Percentiles rank a stretch among this genome's conserved stretches.
These are phyloP conservation scores for Leptosomus discolor DNA, from an alignment of 2,113 vertebrate species.

Conservation along the genomic window DNA sequence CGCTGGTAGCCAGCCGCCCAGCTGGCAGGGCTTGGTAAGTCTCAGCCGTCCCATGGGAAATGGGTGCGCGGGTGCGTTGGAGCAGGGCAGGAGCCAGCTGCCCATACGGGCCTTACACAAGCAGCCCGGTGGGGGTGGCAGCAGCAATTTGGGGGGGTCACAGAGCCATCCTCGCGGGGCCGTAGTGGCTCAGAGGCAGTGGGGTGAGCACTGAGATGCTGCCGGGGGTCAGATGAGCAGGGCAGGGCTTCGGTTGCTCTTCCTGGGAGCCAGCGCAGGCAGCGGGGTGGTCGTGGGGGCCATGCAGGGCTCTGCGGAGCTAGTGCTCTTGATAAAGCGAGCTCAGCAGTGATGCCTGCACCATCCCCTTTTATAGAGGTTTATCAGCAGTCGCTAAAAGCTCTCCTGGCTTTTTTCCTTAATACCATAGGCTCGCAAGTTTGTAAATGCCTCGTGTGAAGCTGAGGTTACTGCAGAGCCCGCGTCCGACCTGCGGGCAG, in stretches of 20 bases:
- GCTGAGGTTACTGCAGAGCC: not conserved
- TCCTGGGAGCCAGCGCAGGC: not conserved
- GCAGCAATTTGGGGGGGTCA: rapidly evolving
- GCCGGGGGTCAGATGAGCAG: not conserved
- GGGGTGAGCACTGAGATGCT: not conserved
- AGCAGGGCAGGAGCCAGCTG: not conserved
- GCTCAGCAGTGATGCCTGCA: rapidly evolving
- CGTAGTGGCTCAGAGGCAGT: rapidly evolving
- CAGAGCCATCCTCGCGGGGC: rapidly evolving
- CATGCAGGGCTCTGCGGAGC: not conserved
- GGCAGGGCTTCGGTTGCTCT: not conserved
- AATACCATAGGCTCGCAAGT: not conserved
- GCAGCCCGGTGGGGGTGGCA: rapidly evolving
- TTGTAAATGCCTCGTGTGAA: not conserved
- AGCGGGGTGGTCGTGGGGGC: not conserved
- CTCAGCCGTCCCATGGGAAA: not conserved
- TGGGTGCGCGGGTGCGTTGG: rapidly evolving
- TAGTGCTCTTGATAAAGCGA: not conserved
- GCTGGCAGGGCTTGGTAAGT: not conserved
- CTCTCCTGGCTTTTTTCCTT: not conserved
- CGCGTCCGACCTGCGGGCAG: rapidly evolving
- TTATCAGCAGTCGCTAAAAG: not conserved
- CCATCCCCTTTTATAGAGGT: not conserved
- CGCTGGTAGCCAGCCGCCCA: not conserved
- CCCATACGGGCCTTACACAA: rapidly evolving